These are phyloP conservation scores for Drosophila paramelanica DNA, from an alignment of 2,888 invertebrate genomes.

Conservation along the genomic window DNA sequence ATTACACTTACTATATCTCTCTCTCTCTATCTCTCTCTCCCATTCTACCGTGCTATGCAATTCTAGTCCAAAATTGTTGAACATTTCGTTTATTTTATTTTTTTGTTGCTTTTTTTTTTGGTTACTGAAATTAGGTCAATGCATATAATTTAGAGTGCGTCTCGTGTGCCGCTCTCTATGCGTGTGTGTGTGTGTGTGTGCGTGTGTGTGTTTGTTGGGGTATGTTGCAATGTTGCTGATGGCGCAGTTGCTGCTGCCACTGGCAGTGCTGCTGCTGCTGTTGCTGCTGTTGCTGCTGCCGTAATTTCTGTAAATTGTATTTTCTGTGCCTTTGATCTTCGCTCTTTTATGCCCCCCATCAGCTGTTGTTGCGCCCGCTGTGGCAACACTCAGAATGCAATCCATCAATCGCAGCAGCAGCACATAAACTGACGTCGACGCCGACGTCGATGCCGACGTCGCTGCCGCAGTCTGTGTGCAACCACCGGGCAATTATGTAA, in stretches of 20 bases:
- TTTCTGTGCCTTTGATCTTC: constrained; percentile 65
- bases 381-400: constrained; percentile 75
- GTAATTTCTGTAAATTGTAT: constrained; percentile 52
- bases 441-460: constrained; percentile 7
- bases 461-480: constrained; percentile 29
- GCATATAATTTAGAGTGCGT: constrained; percentile 67
- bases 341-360: constrained; percentile 20
- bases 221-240: constrained; percentile 65
- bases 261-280: constrained; percentile 16
- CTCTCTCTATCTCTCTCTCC: constrained; percentile 6
- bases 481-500: constrained; percentile 59
- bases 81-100: constrained; percentile 21
- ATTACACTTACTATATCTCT: constrained; percentile 2
- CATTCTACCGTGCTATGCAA: constrained; percentile 48
- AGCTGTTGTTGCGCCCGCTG: constrained; percentile 15
- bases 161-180: constrained; percentile 16
- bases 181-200: background rate
- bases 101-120: constrained; percentile 21
- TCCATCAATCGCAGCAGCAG: constrained; percentile 64
- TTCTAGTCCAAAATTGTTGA: constrained; percentile 55
- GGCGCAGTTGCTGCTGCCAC: constrained; percentile 38
- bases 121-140: constrained; percentile 66
- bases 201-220: constrained; percentile 20
- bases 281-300: constrained; percentile 7
- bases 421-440: constrained; percentile 14